A percentile compares a stretch with the other conserved stretches of the same genome.
These are phyloP conservation scores for Pseudorectes ferrugineus DNA, from an alignment of 2,113 vertebrate species.

Conservation along the genomic window DNA sequence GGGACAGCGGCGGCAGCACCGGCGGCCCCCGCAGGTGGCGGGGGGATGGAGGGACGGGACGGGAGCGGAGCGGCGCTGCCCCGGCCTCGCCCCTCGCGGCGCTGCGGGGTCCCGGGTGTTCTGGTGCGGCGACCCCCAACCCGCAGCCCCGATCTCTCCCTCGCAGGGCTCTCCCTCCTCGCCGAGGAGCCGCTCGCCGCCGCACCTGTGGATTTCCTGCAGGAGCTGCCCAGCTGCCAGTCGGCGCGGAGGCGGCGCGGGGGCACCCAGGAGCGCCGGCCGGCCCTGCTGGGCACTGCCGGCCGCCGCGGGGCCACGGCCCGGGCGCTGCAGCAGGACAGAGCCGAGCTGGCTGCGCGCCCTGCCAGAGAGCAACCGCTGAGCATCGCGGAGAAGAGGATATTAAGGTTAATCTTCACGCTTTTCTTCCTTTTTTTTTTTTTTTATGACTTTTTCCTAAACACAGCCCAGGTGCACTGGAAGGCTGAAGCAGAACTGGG, in stretches of 20 bases:
- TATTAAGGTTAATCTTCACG: slow-evolving; percentile 65
- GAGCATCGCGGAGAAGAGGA: slow-evolving; percentile 80
- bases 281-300: neutral
- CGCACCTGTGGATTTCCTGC: slow-evolving; percentile 74
- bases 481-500: neutral
- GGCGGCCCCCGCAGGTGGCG: no score
- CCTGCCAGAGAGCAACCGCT: slow-evolving; percentile 69
- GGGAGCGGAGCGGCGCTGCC: neutral
- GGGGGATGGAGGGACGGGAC: neutral
- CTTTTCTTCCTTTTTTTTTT: neutral
- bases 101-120: neutral
- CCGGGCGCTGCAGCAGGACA: neutral
- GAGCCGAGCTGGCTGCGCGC: neutral
- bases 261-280: neutral
- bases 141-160: neutral
- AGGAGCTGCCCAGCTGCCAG: slow-evolving; percentile 90
- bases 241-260: slow-evolving; percentile 77
- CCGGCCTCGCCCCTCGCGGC: no score
- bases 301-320: neutral
- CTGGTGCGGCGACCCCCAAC: neutral
- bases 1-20: no score
- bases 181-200: slow-evolving; percentile 10
- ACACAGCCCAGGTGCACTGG: rapidly evolving
- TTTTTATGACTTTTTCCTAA: neutral
- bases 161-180: neutral